Base-by-base conservation (phyloP, 2,888 invertebrate species). In the Flexamia atlantica region DNA sequence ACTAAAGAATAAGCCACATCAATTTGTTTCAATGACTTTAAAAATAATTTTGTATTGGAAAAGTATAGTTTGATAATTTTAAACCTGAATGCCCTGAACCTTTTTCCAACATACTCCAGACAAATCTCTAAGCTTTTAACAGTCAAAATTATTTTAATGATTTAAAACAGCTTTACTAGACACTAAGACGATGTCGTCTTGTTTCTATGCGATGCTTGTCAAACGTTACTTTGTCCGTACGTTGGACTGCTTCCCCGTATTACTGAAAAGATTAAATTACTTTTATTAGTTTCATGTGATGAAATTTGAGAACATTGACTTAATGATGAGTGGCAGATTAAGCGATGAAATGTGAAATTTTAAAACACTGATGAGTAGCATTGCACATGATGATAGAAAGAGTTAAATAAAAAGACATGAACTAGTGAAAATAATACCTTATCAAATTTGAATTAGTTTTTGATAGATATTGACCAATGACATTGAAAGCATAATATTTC, bases 191-290 rank as follows among this genome's bases (percentile, higher is more conserved):
- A 64, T 64, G 64, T 64, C 28, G 28, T 28, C 28, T 64, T 28
- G 28, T 14, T 53, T 28, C 64, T 64, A 28, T 5, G 57, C 30
- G 64, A 64, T 30, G 28, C 64, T 64, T 30, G 70, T 23, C 46
- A 25, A 76, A 25, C 20, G 14, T 76, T 76, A 76, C 76, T 76
- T 76, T 46, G 76, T 17, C 20, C 20, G 53, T 20, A 32, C 57
- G 53, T 57, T 57, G n/a, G 79, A 79, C 79, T 53, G 57, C 50
- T 50, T 79, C 50, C 79, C 79, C 30, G 79, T 79, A 57, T 79
- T 79, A 79, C 79, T 79, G 79, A 79, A 79, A 79, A 79, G 53
- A 79, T 79, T 79, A 57, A 50, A 79, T 32, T 53, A 2, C 2
- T 50, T 30, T 32, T 32, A 36, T 79, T 57, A 79, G 79, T 57